Evolutionary conservation across 2,888 invertebrate species (phyloP).

Genomic region (Sinhomidia bicolor): DNA sequence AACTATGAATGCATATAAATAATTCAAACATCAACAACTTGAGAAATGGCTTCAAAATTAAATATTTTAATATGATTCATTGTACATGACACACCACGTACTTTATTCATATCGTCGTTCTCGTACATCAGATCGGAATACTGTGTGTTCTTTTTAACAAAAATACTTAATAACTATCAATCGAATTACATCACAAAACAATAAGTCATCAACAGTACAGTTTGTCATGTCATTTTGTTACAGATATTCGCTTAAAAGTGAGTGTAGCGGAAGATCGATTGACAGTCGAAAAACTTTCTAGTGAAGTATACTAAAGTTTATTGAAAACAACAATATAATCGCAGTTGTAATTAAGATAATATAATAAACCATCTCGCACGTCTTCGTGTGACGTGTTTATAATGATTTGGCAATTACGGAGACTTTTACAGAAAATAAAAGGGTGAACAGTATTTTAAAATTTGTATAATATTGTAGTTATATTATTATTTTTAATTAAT

Average conservation of each 20-base stretch:
- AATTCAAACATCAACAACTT: background rate
- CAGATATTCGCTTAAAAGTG: background rate
- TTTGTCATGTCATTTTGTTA: background rate
- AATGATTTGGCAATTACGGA: slow-evolving; percentile 30
- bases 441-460: background rate
- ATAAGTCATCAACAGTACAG: background rate
- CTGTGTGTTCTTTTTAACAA: slow-evolving; percentile 43
- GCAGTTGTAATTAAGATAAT: background rate
- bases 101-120: slow-evolving; percentile 18
- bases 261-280: slow-evolving; percentile 38
- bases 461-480: too few species aligned
- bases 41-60: background rate
- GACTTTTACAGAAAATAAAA: background rate
- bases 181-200: slow-evolving; percentile 23
- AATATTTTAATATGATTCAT: slow-evolving; percentile 40
- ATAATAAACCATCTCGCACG: background rate
- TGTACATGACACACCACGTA: background rate
- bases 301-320: too few species aligned
- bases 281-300: too few species aligned
- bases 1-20: background rate
- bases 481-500: slow-evolving; percentile 20
- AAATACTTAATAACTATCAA: slow-evolving; percentile 19
- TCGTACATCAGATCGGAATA: slow-evolving; percentile 12
- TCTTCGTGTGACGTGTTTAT: background rate
- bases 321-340: background rate